These are phyloP conservation scores for silkworm (Bombyx mori) DNA, from an alignment of 1,140 invertebrate species.

Conservation along the genomic window DNA sequence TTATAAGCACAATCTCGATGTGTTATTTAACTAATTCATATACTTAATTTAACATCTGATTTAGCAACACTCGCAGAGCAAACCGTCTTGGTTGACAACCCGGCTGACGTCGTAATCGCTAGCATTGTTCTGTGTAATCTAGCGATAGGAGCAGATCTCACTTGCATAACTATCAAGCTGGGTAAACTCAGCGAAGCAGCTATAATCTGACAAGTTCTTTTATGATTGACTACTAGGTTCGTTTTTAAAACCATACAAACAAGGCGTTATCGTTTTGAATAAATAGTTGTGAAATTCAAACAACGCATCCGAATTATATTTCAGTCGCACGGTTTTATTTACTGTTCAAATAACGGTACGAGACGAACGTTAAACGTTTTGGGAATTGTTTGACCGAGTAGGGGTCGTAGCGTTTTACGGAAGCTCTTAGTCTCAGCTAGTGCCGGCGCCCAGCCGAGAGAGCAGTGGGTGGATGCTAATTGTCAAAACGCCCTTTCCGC, in stretches of 20 bases:
- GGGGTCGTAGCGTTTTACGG: conserved; percentile 42
- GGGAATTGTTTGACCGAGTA: conserved; percentile 24
- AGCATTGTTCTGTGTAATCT: conserved; percentile 61
- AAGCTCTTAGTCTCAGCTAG: conserved; percentile 41
- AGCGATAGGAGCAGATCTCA: conserved; percentile 47
- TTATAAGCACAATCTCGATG: conserved; percentile 49
- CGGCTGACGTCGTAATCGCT: conserved; percentile 58
- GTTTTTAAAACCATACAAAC: conserved; percentile 40
- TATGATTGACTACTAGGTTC: conserved; percentile 43
- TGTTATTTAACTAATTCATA: conserved; percentile 24
- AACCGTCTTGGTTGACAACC: conserved; percentile 39
- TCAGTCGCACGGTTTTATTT: conserved; percentile 16
- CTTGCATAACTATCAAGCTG: conserved; percentile 58
- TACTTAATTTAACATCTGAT: conserved; percentile 57
- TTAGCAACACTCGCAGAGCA: conserved; percentile 40
- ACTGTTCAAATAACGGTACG: conserved; percentile 17
- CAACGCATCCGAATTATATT: conserved; percentile 29
- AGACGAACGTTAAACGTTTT: conserved; percentile 11
- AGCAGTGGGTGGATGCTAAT: conserved; percentile 63
- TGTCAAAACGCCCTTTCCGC: conserved; percentile 63
- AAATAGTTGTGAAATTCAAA: conserved; percentile 44
- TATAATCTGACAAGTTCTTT: conserved; percentile 52
- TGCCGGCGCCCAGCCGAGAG: conserved; percentile 46
- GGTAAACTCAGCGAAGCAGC: conserved; percentile 38
- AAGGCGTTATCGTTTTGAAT: conserved; percentile 32